Evolutionary conservation across 2,113 vertebrate genomes (phyloP).

Genomic region (Clarias magur): DNA sequence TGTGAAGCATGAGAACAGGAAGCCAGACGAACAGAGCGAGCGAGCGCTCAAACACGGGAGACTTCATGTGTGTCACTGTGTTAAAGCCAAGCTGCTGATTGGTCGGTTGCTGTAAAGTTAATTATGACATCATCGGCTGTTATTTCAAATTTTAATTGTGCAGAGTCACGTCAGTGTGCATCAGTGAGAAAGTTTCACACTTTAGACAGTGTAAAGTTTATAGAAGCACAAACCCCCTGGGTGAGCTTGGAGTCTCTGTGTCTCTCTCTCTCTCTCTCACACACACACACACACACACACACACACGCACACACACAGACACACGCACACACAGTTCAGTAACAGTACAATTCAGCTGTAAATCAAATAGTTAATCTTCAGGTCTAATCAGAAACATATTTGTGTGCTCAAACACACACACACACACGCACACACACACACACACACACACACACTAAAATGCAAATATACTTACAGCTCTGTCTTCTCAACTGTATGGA

Average conservation of each 20-base stretch:
- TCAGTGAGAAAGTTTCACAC: not conserved
- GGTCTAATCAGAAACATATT: not conserved
- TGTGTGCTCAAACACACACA: not conserved
- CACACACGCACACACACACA: not conserved
- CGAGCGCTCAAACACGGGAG: not conserved
- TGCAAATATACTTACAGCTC: not conserved
- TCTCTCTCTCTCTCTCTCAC: not conserved
- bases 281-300: conserved; percentile 14
- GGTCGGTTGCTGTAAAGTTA: not conserved
- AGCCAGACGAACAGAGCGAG: conserved; percentile 49
- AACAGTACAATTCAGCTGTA: not conserved
- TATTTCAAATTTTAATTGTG: not conserved
- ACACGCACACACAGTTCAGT: not conserved
- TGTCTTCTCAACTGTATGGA: not conserved
- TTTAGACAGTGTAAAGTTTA: not conserved
- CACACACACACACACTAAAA: conserved; percentile 34
- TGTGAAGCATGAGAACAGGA: conserved; percentile 73
- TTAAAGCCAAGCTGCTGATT: not conserved
- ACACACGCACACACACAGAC: conserved; percentile 24
- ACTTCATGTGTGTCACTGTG: not conserved
- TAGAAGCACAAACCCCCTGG: not conserved
- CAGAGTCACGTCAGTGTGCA: not conserved
- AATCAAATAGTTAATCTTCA: not conserved
- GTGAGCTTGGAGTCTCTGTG: not conserved
- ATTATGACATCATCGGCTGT: not conserved